Base-by-base conservation (phyloP, 2,888 invertebrate species). In the Synanthedon andrenaeformis region DNA sequence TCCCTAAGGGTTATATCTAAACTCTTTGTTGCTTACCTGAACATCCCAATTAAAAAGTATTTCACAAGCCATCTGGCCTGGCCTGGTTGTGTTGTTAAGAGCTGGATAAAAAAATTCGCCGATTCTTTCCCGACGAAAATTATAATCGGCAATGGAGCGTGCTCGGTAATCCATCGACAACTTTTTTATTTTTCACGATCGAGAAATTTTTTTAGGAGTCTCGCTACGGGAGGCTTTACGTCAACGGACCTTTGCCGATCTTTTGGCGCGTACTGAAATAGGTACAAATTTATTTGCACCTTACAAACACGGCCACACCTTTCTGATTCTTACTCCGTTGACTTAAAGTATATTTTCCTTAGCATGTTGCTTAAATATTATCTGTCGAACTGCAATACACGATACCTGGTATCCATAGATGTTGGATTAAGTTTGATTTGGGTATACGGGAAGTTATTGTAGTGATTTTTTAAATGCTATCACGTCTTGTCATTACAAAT, bases 141-240 rank as follows among this genome's bases (percentile, higher is more conserved):
- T 73, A 76, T 79, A 77, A 82, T 79, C 75, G 77, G 80, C 82
- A 82, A 81, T 81, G 83, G 77, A 81, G 82, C 82, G 77, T 78
- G 72, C 70, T 64, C 57, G 62, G 67, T 83, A 84, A 82, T 78
- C 79, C 83, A 73, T 72, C 72, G 66, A 63, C 60, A 60, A 55
- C 51, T 61, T 66, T 71, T 68, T 67, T 61, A 65, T 64, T 65
- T 66, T 28, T 17, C 6, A 53, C 45, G 49, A 53, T 28, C 35
- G 51, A 54, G 59, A 58, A 57, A 59, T 64, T 62, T 64, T 70
- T 61, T 62, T 64, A 65, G 67, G 55, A 56, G 58, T 59, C 56
- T 59, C 64, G 63, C 59, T 59, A 61, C 59, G 59, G 61, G 56
- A 57, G 67, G 69, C 65, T 60, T 66, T 69, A 65, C 60, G 66